Base-by-base conservation (phyloP, 2,113 vertebrate species). In the Calyptommatus sinebrachiatus region DNA sequence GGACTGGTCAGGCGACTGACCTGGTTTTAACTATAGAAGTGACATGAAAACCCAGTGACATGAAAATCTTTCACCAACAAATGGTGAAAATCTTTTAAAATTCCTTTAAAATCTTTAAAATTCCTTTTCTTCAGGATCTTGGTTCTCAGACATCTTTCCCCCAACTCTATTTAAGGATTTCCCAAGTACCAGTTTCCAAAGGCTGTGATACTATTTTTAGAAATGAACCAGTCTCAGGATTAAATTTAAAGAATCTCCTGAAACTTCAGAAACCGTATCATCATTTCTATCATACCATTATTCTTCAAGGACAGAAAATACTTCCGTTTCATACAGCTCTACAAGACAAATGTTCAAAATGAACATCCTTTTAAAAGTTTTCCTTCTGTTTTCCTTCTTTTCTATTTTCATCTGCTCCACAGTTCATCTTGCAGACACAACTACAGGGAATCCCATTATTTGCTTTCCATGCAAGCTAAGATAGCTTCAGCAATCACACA, bases 241-340 rank as follows among this genome's bases (percentile, higher is more conserved):
- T 3, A 45, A 60, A 82, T 86, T 65, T 83, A 73, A 87, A 74
- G 31, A 86, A 69, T 76, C 73, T 78, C 24, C 63, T 20, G 28
- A 57, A 84, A 7, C 45, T 85, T 72, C 29, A 35, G 45, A 75
- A 66, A 24, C 71, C 88, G 35, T 83, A 83, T 2, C 45, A 53
- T 20, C 9, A 77, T 90, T 31, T 11, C 85, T 63, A 78, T 88
- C 22, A 65, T 81, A 78, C 85, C 78, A 7, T 73, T 61, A 67
- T 84, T 89, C 88, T 87, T 82, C 77, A 78, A 84, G 86, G 84
- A 81, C 5, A 67, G 65, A 70, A 78, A 78, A 79, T 31, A 7
- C 78, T 2, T 20, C 1, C n/a, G 73, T 21, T 65, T 46, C 12
- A 20, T 41, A 20, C 21, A 57, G n/a, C 63, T 24, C 1, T 48